phyloP scores from a whole-genome alignment of 2,113 vertebrate genomes.

The Brachypodius melanocephalos region DNA sequence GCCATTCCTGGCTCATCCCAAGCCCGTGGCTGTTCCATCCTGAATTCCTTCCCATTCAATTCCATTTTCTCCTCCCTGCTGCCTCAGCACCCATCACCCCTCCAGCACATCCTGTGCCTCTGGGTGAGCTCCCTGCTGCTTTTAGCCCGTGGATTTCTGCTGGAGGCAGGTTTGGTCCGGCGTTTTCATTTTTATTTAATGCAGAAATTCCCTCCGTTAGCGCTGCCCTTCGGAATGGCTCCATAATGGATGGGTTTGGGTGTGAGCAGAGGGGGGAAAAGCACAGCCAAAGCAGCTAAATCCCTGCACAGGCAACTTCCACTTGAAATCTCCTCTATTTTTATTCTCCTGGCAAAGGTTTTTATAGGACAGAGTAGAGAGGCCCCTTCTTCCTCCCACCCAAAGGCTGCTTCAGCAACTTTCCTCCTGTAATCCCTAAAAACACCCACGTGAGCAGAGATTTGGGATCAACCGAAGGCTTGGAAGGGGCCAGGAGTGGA shows the following conservation, averaged over 20 bases:
- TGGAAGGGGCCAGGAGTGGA: neutral
- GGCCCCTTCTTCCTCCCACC: rapidly evolving
- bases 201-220: neutral
- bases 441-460: rapidly evolving
- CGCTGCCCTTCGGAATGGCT: neutral
- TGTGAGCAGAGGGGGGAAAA: neutral
- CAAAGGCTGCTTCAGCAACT: neutral
- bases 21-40: neutral
- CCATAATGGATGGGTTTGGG: neutral
- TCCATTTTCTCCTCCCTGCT: neutral
- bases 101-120: neutral
- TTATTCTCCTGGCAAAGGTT: neutral
- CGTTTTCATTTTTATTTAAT: neutral
- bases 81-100: neutral
- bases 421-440: rapidly evolving
- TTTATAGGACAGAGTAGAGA: neutral
- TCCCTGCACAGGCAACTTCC: neutral
- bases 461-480: neutral
- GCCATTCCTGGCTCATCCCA: neutral
- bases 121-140: neutral
- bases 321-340: neutral
- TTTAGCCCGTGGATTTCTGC: neutral
- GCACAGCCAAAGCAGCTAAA: neutral
- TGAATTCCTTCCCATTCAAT: rapidly evolving
- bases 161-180: neutral